Evolutionary conservation across 2,888 invertebrate species (phyloP), one percentile per base, ranked within the genome.

Genomic region (Harpalus rubripes): DNA sequence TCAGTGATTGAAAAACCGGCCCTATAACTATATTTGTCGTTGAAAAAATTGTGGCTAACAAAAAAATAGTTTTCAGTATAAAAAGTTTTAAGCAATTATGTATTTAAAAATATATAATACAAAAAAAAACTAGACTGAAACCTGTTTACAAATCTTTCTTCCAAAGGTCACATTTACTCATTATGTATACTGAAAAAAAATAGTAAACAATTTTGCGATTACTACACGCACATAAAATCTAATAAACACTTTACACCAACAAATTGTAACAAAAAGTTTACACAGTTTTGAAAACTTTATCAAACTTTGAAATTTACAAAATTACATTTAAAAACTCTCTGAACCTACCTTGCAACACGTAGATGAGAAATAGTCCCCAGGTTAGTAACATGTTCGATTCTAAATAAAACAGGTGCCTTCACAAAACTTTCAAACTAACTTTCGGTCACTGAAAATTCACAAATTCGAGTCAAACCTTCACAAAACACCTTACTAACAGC

Each of bases 391-490:
- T 44, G 52, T 26, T 78, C 10, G 76, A 18, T 56, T 22, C 78
- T 12, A 32, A 78, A 44, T 59, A 39, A 59, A 78, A 78, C 78
- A 78, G 78, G 78, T 78, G 78, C 58, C 59, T 56, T 26, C 78
- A 78, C 78, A 78, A 78, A 76, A 56, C 58, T 78, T 78, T 52
- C n/a, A 56, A 74, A 59, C 72, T 58, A 83, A 83, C 83, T 83
- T 82, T 78, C 39, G 7, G 74, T 59, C 59, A 83, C 83, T 76
- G 16, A 26, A 44, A 58, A 16, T 15, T 22, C 83, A 83, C 83
- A 59, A 74, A 74, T 22, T 22, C 44, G 7, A 1, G 58, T 44
- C 32, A 58, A 59, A 74, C 72, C n/a, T 41, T 26, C 83, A 74
- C 74, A 7, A 39, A 61, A 83, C 83, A 83, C 83, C 56, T 58